Evolutionary conservation across 2,888 invertebrate genomes (phyloP), one percentile per base, ranked within the genome.

Genomic region (Abrostola tripartita): DNA sequence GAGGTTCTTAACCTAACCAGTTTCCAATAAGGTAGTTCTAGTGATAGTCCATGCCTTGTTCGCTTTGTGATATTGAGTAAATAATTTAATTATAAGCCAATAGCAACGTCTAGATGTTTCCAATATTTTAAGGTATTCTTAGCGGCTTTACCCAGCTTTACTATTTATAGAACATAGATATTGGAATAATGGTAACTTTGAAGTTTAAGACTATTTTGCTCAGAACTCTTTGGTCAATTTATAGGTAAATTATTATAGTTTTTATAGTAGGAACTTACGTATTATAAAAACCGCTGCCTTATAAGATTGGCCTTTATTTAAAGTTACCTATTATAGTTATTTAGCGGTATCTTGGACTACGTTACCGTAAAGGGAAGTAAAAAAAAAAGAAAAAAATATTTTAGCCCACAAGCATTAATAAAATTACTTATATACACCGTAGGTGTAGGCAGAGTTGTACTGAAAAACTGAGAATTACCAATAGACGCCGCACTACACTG

Each of bases 61-160:
- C 38, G 66, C 60, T 65, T 69, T 70, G 60, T 70, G 69, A 70
- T 70, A 66, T 65, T n/a, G 24, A 63, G 6, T n/a, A 50, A 24
- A 55, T 64, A 57, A 52, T 52, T 63, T 41, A 24, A 24, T 24
- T 24, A 5, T 42, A 52, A 24, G 14, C 14, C n/a, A 9, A 14
- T 55, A 53, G 40, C 6, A 47, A 9, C 47, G 12, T 52, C 9
- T 55, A 52, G 42, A 54, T 42, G 5, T 68, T 75, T 74, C 59
- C 61, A 74, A 50, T 64, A 42, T 38, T 36, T 55, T 50, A 51
- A 66, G 61, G 67, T 51, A 11, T 61, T 66, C 11, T 53, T 51
- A 51, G 12, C 37, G 9, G 24, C 5, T n/a, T 51, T 37, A 11
- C 49, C 42, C 9, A 47, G 14, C 14, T 24, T 24, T 24, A 24